Conservation (phyloP, 2,113 vertebrate species). For the Xenopus laevis region DNA sequence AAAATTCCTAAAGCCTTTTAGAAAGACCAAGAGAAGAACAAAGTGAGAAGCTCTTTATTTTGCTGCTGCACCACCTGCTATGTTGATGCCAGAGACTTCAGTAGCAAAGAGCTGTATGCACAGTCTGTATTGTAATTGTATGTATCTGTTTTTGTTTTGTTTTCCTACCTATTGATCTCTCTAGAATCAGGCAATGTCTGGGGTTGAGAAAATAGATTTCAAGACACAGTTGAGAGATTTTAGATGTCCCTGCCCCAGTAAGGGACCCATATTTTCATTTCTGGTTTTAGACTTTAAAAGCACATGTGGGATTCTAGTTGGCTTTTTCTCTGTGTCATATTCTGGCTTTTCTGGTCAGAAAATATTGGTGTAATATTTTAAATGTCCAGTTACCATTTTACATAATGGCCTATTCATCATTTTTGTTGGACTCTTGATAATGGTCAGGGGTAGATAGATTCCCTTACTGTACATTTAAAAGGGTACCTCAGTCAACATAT, state of each 20-base stretch:
- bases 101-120: constrained; percentile 38
- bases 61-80: constrained; percentile 32
- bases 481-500: no score
- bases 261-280: background rate
- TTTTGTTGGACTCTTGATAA: no score
- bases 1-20: constrained; percentile 6
- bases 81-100: constrained; percentile 36
- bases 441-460: no score
- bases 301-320: constrained; percentile 35
- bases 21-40: constrained; percentile 35
- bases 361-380: background rate
- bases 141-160: constrained; percentile 36
- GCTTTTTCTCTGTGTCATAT: constrained; percentile 28
- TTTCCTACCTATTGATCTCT: constrained; percentile 23
- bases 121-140: constrained; percentile 41
- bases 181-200: constrained; percentile 7
- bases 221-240: constrained; percentile 5
- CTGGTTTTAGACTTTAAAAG: constrained; percentile 22
- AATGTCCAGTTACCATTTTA: no score
- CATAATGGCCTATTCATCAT: no score
- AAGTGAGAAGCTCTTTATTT: constrained; percentile 21
- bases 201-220: background rate
- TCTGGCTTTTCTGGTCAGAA: constrained; percentile 2
- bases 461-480: background rate
- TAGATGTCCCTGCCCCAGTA: background rate